These are phyloP conservation scores for Agrilus planipennis DNA, from an alignment of 1,140 invertebrate genomes.

Conservation along the genomic window DNA sequence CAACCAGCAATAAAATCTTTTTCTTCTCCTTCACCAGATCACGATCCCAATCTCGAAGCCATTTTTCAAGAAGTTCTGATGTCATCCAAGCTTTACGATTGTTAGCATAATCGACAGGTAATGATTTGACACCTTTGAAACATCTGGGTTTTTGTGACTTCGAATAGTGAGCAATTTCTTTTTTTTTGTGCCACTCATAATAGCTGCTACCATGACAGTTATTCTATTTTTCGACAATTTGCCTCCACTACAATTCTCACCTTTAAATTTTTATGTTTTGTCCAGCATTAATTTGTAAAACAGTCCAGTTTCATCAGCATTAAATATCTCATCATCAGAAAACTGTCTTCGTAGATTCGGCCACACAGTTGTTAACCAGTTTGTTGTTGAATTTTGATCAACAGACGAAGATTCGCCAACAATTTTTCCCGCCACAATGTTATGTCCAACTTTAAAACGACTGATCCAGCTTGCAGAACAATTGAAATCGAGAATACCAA, in stretches of 20 bases:
- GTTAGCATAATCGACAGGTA: conserved; percentile 16
- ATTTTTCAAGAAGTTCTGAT: no score
- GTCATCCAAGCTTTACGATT: conserved; percentile 15
- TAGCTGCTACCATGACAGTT: conserved; percentile 6
- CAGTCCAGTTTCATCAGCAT: conserved; percentile 33
- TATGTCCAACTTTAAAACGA: conserved; percentile 4
- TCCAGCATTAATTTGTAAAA: conserved; percentile 31
- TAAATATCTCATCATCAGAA: conserved; percentile 11
- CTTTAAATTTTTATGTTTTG: conserved; percentile 28
- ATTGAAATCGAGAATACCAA: conserved; percentile 7
- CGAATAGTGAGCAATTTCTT: no score
- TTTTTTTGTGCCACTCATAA: no score
- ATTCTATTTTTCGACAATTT: conserved; percentile 1
- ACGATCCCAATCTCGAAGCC: no score
- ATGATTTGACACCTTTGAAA: conserved; percentile 13
- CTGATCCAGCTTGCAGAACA: conserved; percentile 1
- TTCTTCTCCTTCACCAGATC: conserved; percentile 1
- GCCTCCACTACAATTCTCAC: conserved; percentile 12
- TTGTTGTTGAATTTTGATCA: neutral
- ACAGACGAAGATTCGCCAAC: neutral
- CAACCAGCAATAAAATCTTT: conserved; percentile 4
- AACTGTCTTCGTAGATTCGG: neutral
- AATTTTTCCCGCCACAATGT: conserved; percentile 4
- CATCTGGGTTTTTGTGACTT: conserved; percentile 1
- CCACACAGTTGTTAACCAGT: neutral